phyloP scores from a whole-genome alignment of 2,797 vertebrate genomes.

The Neosalanx taihuensis region DNA sequence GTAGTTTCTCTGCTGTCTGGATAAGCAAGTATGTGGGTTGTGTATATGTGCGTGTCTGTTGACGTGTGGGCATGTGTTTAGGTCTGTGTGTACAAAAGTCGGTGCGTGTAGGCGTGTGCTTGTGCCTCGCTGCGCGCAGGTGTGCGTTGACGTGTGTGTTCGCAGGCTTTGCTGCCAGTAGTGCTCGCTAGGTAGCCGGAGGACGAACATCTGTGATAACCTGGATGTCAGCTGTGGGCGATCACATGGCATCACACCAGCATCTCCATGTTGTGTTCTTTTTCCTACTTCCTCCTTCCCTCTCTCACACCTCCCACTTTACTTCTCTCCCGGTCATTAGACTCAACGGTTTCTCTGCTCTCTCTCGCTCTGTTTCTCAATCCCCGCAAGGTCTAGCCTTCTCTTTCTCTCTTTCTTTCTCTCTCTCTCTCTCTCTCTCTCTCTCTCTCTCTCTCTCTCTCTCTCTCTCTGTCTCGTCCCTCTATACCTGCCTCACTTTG shows the following conservation, averaged over 20 bases:
- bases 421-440: background rate
- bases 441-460: conserved; percentile 12
- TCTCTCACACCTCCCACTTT: background rate
- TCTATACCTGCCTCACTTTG: background rate
- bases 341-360: background rate
- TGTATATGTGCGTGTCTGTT: background rate
- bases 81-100: background rate
- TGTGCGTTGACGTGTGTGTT: background rate
- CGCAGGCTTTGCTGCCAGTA: background rate
- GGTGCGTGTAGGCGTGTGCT: background rate
- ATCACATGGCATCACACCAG: conserved; percentile 15
- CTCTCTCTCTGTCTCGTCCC: background rate
- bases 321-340: no score
- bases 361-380: no score
- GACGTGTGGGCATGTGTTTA: background rate
- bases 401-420: no score
- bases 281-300: background rate
- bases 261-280: background rate
- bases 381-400: no score
- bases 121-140: background rate
- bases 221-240: conserved; percentile 14
- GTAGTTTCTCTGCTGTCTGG: background rate
- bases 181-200: background rate
- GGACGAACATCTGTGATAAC: conserved; percentile 30
- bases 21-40: background rate